These are phyloP conservation scores for Sarcoramphus papa DNA, from an alignment of 2,797 vertebrate species.

Conservation along the genomic window DNA sequence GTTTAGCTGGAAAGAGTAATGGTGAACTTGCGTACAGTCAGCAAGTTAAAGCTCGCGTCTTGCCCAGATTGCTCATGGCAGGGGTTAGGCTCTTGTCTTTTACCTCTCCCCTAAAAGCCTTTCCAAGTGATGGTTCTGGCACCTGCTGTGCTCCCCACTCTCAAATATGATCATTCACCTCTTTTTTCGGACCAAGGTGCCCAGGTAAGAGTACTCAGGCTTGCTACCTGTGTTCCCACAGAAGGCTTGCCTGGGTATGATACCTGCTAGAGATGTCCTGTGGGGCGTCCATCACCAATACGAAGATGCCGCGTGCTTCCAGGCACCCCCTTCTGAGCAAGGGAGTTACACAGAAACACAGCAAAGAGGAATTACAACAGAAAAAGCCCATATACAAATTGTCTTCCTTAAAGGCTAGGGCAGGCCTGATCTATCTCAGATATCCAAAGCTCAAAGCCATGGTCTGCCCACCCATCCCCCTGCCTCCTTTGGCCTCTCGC, in stretches of 20 bases:
- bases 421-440: not conserved
- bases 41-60: not conserved
- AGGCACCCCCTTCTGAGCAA: not conserved
- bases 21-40: rapidly evolving
- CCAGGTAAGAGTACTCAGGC: not conserved
- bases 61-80: not conserved
- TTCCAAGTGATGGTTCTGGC: not conserved
- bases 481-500: not conserved
- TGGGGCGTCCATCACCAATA: not conserved
- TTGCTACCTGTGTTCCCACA: not conserved
- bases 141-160: not conserved
- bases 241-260: not conserved
- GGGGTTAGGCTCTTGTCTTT: not conserved
- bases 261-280: not conserved
- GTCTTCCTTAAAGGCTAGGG: not conserved
- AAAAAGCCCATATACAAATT: not conserved
- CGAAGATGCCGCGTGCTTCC: not conserved
- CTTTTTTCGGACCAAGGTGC: not conserved
- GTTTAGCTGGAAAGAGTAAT: not conserved
- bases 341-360: not conserved
- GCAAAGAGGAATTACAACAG: not conserved
- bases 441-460: not conserved
- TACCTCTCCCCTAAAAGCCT: not conserved
- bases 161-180: not conserved
- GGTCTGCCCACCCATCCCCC: not conserved